Base-by-base conservation (phyloP, 2,888 invertebrate species). In the Heliconius aoede region DNA sequence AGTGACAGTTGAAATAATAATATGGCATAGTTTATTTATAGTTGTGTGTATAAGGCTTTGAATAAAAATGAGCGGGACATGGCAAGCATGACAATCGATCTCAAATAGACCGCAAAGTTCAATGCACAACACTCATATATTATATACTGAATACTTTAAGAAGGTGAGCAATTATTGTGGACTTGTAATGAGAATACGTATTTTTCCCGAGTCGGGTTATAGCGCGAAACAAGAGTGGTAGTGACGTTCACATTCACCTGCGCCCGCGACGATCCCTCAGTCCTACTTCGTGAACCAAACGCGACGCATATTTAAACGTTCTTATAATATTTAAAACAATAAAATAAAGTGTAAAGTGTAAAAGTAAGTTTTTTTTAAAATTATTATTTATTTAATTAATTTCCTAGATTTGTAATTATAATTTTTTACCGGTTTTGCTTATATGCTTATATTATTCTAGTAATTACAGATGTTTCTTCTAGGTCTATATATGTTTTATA, bases 231-330 rank as follows among this genome's bases (percentile, higher is more conserved):
- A 89, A 89, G 90, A 91, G 92, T 91, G 93, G 92, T 90, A 88
- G 86, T 88, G 88, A 89, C 86, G 87, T 86, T 89, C 87, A 92
- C 93, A 89, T 92, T 94, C 93, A 92, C 93, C 90, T 90, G 92
- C 90, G 90, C 87, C 79, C 75, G 86, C 88, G 90, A 83, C 89
- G 86, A 88, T 84, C 86, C 89, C 86, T 85, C 93, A 94, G 93
- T 94, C 89, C 86, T 84, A 86, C 86, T 85, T 85, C 85, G 89
- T 86, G 84, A 81, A 87, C 86, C 85, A 84, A 85, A 84, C 85
- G 81, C 83, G 83, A 81, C 86, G 87, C 87, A 86, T 84, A 86
- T 86, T 85, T 83, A 77, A 81, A 86, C 85, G 85, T 80, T 86
- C 84, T 84, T 74, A 28, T 82, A 81, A 83, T 83, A 84, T 71